Conservation (phyloP, 2,888 invertebrate genomes). For the Callinectes sapidus region DNA sequence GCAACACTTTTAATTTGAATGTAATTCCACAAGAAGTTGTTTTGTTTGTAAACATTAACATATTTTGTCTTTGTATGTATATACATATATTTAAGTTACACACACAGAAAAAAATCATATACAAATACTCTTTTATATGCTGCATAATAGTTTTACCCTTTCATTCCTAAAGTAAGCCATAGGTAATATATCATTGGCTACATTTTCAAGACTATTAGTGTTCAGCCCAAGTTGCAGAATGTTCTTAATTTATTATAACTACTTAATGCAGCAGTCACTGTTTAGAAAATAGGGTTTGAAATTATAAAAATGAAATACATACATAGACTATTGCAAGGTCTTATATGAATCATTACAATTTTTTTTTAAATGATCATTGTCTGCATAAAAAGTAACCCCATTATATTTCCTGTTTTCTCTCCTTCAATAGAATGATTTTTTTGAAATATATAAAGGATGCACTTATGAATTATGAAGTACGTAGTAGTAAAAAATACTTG, state of each 20-base stretch:
- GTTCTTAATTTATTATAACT: background rate
- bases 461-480: background rate
- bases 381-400: slow-evolving; percentile 16
- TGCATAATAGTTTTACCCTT: slow-evolving; percentile 34
- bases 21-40: background rate
- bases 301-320: background rate
- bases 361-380: background rate
- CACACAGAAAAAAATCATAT: background rate
- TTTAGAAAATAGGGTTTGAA: background rate
- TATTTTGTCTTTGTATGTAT: background rate
- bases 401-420: slow-evolving; percentile 9
- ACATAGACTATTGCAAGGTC: slow-evolving; percentile 16
- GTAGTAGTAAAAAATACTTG: background rate
- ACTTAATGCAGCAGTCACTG: background rate
- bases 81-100: background rate
- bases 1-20: background rate
- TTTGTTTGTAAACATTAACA: background rate
- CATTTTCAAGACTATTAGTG: background rate
- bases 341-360: background rate
- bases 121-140: background rate
- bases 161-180: background rate
- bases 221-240: background rate
- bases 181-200: background rate
- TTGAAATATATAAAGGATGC: background rate
- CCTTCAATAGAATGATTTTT: background rate